Percentiles rank a stretch among this genome's conserved stretches.
These are phyloP conservation scores for Standfussiana lucernea DNA, from an alignment of 2,888 invertebrate genomes.

Conservation along the genomic window DNA sequence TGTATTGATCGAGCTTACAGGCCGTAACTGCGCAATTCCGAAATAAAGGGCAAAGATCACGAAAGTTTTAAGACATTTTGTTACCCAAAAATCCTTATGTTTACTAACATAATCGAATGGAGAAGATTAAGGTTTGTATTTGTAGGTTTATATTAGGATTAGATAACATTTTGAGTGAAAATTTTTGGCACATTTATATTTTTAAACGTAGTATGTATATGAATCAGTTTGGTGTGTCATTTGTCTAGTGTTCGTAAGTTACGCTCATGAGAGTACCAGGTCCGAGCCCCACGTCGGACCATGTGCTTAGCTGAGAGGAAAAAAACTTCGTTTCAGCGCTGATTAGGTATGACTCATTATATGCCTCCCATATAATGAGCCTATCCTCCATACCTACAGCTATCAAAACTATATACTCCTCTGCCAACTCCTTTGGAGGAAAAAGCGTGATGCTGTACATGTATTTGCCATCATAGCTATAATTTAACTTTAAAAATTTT, in stretches of 20 bases:
- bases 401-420: not conserved
- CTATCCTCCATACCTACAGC: no score
- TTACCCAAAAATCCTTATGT: not conserved
- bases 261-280: no score
- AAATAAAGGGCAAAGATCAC: constrained; percentile 32
- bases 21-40: constrained; percentile 19
- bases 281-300: not conserved
- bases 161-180: no score
- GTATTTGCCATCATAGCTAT: not conserved
- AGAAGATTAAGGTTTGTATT: not conserved
- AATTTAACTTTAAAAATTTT: no score
- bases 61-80: not conserved
- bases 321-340: not conserved
- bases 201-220: not conserved
- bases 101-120: constrained; percentile 6
- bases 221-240: no score
- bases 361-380: no score
- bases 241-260: no score
- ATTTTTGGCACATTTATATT: not conserved
- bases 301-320: not conserved
- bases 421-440: not conserved
- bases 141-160: not conserved
- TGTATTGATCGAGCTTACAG: constrained; percentile 31
- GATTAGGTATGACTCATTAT: no score
- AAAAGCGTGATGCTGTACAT: not conserved